Evolutionary conservation across 2,888 invertebrate species (phyloP).

Genomic region (Merodon equestris): DNA sequence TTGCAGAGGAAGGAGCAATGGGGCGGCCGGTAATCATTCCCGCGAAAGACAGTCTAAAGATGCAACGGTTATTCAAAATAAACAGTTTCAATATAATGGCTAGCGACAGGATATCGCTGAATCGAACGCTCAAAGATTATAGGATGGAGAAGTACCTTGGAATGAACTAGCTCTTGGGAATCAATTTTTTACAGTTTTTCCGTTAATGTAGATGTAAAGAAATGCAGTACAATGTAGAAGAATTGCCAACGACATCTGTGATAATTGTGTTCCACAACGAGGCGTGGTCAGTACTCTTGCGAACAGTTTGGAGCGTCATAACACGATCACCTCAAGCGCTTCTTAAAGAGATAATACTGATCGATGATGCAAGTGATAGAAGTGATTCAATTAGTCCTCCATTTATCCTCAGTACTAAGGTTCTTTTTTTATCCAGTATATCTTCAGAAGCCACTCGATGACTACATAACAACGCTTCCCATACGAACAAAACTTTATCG

Average conservation of each 20-base stretch:
- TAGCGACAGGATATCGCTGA: slow-evolving; percentile 92
- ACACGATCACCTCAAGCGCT: slow-evolving; percentile 89
- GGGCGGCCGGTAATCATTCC: slow-evolving; percentile 90
- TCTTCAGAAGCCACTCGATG: slow-evolving; percentile 83
- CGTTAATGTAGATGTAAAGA: slow-evolving; percentile 81
- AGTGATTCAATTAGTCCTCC: slow-evolving; percentile 76
- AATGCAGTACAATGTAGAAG: slow-evolving; percentile 80
- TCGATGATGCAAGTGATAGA: slow-evolving; percentile 93
- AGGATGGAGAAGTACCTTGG: slow-evolving; percentile 86
- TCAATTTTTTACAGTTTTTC: not conserved
- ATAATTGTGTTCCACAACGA: slow-evolving; percentile 99
- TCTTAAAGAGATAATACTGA: slow-evolving; percentile 90
- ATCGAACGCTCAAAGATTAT: slow-evolving; percentile 90
- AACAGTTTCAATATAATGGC: slow-evolving; percentile 94
- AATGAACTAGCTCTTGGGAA: not conserved
- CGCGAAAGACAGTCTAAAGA: slow-evolving; percentile 86
- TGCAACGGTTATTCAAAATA: slow-evolving; percentile 89
- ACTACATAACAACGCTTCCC: slow-evolving; percentile 83
- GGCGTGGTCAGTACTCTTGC: slow-evolving; percentile 97
- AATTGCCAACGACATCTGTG: slow-evolving; percentile 91
- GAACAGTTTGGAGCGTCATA: slow-evolving; percentile 97
- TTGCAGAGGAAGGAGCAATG: slow-evolving; percentile 86
- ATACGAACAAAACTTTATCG: slow-evolving; percentile 84
- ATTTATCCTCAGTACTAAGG: slow-evolving; percentile 1
- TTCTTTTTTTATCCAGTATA: slow-evolving; percentile 81